phyloP scores from a whole-genome alignment of 2,888 invertebrate genomes.

The Ceriagrion tenellum region DNA sequence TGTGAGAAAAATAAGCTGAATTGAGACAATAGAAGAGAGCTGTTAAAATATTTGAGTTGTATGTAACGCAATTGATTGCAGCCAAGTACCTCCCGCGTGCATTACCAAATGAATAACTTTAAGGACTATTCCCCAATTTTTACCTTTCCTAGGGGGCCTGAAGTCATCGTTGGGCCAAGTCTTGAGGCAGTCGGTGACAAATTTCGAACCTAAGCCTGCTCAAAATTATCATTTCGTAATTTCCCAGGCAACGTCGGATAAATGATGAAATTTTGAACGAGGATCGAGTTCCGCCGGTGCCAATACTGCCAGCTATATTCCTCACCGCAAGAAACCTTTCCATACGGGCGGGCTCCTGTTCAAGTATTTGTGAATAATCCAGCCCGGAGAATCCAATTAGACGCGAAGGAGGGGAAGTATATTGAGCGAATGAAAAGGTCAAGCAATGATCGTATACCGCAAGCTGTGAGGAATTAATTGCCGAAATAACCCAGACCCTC shows the following conservation, averaged over 20 bases:
- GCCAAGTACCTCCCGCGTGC: too few relatives aligned
- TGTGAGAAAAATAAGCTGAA: too few relatives aligned
- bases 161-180: too few relatives aligned
- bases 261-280: neutral
- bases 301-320: neutral
- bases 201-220: too few relatives aligned
- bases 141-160: too few relatives aligned
- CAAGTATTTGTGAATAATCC: neutral
- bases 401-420: neutral
- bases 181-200: too few relatives aligned
- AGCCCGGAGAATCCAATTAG: neutral
- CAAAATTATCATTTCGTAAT: neutral
- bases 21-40: too few relatives aligned
- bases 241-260: neutral
- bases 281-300: neutral
- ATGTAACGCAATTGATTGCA: too few relatives aligned
- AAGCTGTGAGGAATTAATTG: conserved; percentile 10
- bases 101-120: too few relatives aligned
- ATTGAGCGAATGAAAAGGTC: conserved; percentile 28
- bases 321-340: neutral
- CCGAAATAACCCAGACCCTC: neutral
- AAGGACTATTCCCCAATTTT: too few relatives aligned
- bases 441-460: conserved; percentile 28
- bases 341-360: neutral
- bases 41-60: too few relatives aligned